Percentiles rank a stretch among this genome's conserved stretches.
Evolutionary conservation across 2,113 vertebrate species (phyloP).

Genomic region (Kryptolebias marmoratus): DNA sequence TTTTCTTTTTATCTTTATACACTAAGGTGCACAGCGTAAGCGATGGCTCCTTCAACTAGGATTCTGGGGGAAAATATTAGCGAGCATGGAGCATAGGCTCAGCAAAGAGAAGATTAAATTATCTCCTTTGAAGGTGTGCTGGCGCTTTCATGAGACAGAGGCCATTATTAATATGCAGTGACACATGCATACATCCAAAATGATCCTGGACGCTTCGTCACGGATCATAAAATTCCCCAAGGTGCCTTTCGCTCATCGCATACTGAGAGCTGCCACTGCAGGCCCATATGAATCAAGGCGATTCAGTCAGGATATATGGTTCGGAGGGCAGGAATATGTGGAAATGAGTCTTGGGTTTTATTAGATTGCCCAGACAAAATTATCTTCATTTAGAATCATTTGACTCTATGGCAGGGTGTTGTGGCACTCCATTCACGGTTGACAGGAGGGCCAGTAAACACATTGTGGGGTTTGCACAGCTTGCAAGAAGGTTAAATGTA

Average conservation of each 20-base stretch:
- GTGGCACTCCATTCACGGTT: conserved; percentile 45
- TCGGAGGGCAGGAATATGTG: conserved; percentile 40
- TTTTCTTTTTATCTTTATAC: conserved; percentile 57
- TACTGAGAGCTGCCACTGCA: conserved; percentile 62
- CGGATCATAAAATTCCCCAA: conserved; percentile 82
- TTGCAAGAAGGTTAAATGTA: conserved; percentile 59
- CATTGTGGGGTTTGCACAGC: conserved; percentile 58
- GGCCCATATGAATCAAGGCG: conserved; percentile 65
- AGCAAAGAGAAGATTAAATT: conserved; percentile 74
- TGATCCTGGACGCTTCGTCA: conserved; percentile 75
- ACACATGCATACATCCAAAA: conserved; percentile 80
- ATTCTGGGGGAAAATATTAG: conserved; percentile 63
- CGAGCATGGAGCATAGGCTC: conserved; percentile 43
- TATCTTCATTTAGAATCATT: conserved; percentile 65
- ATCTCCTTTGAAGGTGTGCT: conserved; percentile 72
- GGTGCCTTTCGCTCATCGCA: conserved; percentile 78
- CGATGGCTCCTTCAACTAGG: conserved; percentile 52
- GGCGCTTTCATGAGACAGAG: conserved; percentile 72
- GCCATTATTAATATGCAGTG: conserved; percentile 81
- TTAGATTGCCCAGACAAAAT: conserved; percentile 69
- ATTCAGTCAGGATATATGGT: conserved; percentile 49
- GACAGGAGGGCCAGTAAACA: conserved; percentile 61
- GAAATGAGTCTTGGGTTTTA: conserved; percentile 61
- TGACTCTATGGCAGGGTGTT: conserved; percentile 35
- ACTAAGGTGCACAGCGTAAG: conserved; percentile 58